These are phyloP conservation scores for Centropyge bicolor DNA, from an alignment of 2,797 vertebrate genomes.

Conservation along the genomic window DNA sequence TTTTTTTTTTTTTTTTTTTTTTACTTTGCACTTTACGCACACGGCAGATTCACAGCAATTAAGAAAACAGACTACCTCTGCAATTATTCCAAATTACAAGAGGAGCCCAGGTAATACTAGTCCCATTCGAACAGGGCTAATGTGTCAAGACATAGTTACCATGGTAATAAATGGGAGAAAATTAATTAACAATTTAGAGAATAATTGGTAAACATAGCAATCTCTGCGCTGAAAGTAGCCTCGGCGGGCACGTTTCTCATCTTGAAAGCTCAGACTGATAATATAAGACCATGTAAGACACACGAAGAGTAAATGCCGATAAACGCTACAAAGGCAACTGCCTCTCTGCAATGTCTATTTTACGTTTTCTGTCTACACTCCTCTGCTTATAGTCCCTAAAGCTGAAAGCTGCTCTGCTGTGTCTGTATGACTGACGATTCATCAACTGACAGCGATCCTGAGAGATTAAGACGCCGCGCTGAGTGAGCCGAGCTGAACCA, in stretches of 20 bases:
- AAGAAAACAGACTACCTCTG: conserved; percentile 45
- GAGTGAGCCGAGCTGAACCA: conserved; percentile 64
- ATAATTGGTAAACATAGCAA: conserved; percentile 53
- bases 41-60: conserved; percentile 32
- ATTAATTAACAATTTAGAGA: conserved; percentile 62
- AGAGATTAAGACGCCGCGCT: conserved; percentile 66
- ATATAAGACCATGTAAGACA: conserved; percentile 7
- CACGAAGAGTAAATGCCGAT: conserved; percentile 2
- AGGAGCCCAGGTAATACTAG: conserved; percentile 36
- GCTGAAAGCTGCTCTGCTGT: conserved; percentile 46
- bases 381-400: conserved; percentile 45
- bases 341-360: conserved; percentile 8
- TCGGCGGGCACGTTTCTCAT: conserved; percentile 29
- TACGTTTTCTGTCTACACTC: conserved; percentile 46
- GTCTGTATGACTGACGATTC: conserved; percentile 64
- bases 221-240: conserved; percentile 16
- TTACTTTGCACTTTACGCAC: conserved; percentile 19
- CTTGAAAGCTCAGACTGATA: background rate
- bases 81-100: conserved; percentile 51
- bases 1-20: conserved; percentile 15
- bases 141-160: conserved; percentile 59
- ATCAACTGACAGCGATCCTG: conserved; percentile 69
- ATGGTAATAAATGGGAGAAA: conserved; percentile 60
- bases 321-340: conserved; percentile 6
- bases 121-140: conserved; percentile 30